Evolutionary conservation across 2,113 vertebrate genomes (phyloP), one percentile per base, ranked within the genome.

Genomic region (Galeopterus variegatus): DNA sequence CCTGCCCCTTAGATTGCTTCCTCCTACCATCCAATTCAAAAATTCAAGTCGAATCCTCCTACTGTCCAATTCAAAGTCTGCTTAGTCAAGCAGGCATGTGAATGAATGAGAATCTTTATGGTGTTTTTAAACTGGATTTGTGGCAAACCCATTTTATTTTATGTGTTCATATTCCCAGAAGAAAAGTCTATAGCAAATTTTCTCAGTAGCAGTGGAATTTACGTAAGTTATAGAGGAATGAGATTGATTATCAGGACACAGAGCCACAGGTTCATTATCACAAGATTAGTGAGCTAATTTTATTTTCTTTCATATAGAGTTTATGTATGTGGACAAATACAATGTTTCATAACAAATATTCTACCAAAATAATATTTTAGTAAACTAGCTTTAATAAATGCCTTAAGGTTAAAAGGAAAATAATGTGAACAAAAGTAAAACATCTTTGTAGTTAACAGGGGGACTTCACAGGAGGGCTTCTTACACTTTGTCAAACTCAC

Each of bases 121-220:
- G 36, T 48, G 13, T 92, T 90, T 88, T 90, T 4, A 73, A 94
- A 54, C 24, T 65, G 5, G 18, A 50, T 72, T 54, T 95, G 67
- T 87, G 69, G 18, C 21, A 81, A 83, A 84, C 54, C 15, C 18
- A 83, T 60, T 95, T 62, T 82, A 33, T 48, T 94, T 65, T 85
- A 89, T 89, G 79, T 82, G 67, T 92, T 88, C 28, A 95, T 62
- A 24, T 1, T 10, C 11, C 21, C 4, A 24, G 65, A 85, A 81
- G 41, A 11, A 64, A 23, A 72, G 12, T 64, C 11, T 79, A 60
- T 23, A 88, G 62, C 52, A 62, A 70, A 54, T 70, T 56, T 36
- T 19, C 15, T 79, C 26, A 62, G 50, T 45, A 62, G n/a, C 3
- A 50, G n/a, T 52, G 62, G 56, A 70, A 92, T 33, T 54, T 70